Base-by-base conservation (phyloP, 1,140 invertebrate species). In the Ooceraea biroi region DNA sequence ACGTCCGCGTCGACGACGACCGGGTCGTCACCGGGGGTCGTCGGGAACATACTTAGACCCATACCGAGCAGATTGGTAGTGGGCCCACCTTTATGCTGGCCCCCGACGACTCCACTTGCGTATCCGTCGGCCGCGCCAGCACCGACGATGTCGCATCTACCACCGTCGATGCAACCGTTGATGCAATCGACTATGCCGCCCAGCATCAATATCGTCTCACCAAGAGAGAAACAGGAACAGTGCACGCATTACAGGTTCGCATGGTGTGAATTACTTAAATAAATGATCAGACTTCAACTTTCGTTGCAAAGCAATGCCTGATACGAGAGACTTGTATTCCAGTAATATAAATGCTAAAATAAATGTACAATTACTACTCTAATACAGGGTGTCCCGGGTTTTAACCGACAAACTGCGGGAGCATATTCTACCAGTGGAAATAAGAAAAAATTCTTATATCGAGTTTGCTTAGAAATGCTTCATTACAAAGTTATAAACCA, bases 41-140 rank as follows among this genome's bases (percentile, higher is more conserved):
- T 55, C 63, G 94, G 93, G 57, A 92, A 72, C 19, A 90, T 94
- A 19, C 58, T 94, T 0, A 86, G 93, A 52, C 94, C 94, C 5
- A 94, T 94, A 14, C 93, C 94, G 5, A 94, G 91, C 80, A 82
- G 94, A 44, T 69, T 94, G 12, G 85, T 94, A 3, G 91, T 91
- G 3, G 92, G 92, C 0, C 82, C 92, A 10, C 85, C 88, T 0
- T 88, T 94, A 1, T 94, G 93, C 46, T 94, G 94, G 94, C 90
- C 92, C 0, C 92, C 92, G 68, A 85, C 87, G 2, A 55, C 50
- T 2, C 72, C 69, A 36, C 68, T 92, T 48, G 58, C 73, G 12
- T 92, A 91, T 27, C 46, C 84, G 0, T 27, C 88, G 5, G 30
- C 83, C 3, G 65, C 48, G 3, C 83, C 77, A 68, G 17, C 88